Base-by-base conservation (phyloP, 2,113 vertebrate genomes). In the Campylorhamphus procurvoides region DNA sequence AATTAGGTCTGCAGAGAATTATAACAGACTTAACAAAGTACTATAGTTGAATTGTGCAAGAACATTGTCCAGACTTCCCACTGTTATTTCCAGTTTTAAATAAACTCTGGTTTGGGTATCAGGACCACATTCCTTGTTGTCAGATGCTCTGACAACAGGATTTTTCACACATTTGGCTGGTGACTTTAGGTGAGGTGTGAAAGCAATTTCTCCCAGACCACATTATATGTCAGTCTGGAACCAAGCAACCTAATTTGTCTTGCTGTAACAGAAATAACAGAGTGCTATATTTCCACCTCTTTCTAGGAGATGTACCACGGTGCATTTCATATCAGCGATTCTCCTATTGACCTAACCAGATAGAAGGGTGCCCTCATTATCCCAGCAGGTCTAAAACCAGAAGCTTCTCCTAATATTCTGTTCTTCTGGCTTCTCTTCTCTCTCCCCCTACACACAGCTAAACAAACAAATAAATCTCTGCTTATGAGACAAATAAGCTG, bases 1-100 rank as follows among this genome's bases (percentile, higher is more conserved):
- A 93, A 93, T 89, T 82, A 83, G 75, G 78, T 94, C 81, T 94
- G 81, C 78, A 82, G 89, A 91, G 84, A 96, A 79, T 89, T 93
- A 79, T 80, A 81, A 79, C 31, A 89, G 58, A 66, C 58, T 62
- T 93, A 73, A 83, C 37, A 25, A 69, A 87, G 49, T n/a, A 37
- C 44, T 29, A 1, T 63, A 84, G 89, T 29, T 68, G 53, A 91
- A 93, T 83, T 80, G 82, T 91, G 82, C 58, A 76, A 58, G 49
- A 87, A 85, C 1, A 2, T 62, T 82, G 92, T 91, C 64, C 73
- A 95, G 84, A 75, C 66, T 94, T 91, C 81, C 71, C 73, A 59
- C 74, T 91, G 87, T 42, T 89, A 58, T 69, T 90, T 85, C 63
- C 42, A 40, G 25, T 68, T 87, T 47, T 87, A 84, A 96, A 78